Evolutionary conservation across 2,113 vertebrate species (phyloP).

Genomic region (Sigmodon hispidus): DNA sequence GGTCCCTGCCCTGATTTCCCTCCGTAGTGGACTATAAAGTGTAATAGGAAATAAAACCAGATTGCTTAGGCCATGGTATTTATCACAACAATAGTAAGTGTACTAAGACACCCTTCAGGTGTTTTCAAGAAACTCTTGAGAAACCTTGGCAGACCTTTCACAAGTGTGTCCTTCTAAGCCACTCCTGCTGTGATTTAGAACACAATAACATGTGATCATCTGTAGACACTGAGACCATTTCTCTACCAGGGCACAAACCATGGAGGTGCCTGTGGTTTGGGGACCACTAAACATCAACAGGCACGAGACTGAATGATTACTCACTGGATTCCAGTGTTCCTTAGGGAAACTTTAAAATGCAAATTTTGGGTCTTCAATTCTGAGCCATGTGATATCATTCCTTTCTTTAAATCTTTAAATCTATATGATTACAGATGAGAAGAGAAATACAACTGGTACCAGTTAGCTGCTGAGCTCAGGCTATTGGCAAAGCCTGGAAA

Average conservation of each 20-base stretch:
- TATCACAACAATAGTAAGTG: not conserved
- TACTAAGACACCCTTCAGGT: not conserved
- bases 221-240: slow-evolving; percentile 33
- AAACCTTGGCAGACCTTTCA: not conserved
- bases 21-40: not conserved
- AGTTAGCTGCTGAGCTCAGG: not conserved
- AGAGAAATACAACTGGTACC: not conserved
- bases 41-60: not conserved
- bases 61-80: not conserved
- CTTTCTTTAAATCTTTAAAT: not conserved
- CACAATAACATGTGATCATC: not conserved
- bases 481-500: not conserved
- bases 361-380: not conserved
- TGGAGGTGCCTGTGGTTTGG: not conserved
- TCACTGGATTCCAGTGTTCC: not conserved
- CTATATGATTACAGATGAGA: not conserved
- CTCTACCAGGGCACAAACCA: not conserved
- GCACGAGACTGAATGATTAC: not conserved
- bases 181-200: slow-evolving; percentile 43
- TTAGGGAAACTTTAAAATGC: not conserved
- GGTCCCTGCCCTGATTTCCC: not conserved
- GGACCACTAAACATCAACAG: not conserved
- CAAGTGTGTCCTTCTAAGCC: slow-evolving; percentile 49
- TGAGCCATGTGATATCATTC: not conserved
- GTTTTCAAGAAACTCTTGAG: not conserved